Percentiles rank a stretch among this genome's conserved stretches.
Conservation (phyloP, 1,140 invertebrate species). For the Lethrus apterus region DNA sequence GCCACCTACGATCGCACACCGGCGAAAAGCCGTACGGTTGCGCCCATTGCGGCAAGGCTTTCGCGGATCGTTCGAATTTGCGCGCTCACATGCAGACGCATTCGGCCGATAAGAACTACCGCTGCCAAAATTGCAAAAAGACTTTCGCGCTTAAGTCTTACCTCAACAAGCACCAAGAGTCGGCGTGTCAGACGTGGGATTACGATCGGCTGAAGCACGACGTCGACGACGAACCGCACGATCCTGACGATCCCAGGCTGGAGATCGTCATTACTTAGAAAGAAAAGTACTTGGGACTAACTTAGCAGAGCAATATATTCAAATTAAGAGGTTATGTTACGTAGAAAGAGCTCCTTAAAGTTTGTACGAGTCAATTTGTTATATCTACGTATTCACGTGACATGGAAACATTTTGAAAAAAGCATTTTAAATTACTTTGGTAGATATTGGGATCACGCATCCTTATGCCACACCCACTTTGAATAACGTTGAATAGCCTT, state of each 20-base stretch:
- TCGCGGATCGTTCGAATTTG: conserved; percentile 97
- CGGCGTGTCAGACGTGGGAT: conserved; percentile 64
- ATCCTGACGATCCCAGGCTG: conserved; percentile 12
- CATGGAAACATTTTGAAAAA: too few species aligned
- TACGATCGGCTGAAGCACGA: too few species aligned
- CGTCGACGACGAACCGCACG: conserved; percentile 4
- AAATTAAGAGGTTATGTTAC: neutral
- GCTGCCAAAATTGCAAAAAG: conserved; percentile 84
- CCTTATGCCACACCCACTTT: too few species aligned
- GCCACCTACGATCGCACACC: conserved; percentile 93
- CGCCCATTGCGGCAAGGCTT: conserved; percentile 96
- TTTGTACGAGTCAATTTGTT: conserved; percentile 1
- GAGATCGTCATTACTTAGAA: conserved; percentile 7
- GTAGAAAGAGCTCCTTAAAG: conserved; percentile 5
- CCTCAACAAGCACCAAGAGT: conserved; percentile 94
- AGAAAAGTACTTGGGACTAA: neutral
- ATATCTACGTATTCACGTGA: conserved; percentile 7
- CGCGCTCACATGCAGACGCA: conserved; percentile 99
- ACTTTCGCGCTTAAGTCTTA: conserved; percentile 95
- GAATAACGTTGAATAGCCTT: too few species aligned
- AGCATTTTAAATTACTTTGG: too few species aligned
- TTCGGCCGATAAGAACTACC: conserved; percentile 89
- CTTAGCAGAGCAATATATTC: neutral
- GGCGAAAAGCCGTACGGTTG: conserved; percentile 99
- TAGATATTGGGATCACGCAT: too few species aligned